Evolutionary conservation across 2,888 invertebrate genomes (phyloP), one percentile per base, ranked within the genome.

Genomic region (Drosophila lutescens): DNA sequence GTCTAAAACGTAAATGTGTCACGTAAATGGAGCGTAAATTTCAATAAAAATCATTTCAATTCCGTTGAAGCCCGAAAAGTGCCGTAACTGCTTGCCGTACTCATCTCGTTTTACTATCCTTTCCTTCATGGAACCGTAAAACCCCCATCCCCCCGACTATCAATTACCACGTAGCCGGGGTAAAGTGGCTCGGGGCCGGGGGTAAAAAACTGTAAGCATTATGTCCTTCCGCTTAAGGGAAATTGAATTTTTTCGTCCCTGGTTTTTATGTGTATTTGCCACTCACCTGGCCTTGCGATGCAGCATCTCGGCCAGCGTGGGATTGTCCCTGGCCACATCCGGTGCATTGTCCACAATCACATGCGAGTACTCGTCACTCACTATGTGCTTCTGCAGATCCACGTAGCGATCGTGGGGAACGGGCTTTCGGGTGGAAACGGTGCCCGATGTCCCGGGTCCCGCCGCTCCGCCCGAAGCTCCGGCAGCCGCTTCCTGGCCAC

Each of bases 271-370:
- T 30, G 30, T 30, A 30, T 30, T 30, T 30, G 30, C 8, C 7
- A 74, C 93, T 92, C 84, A 93, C 93, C 92, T 91, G 47, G 91
- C 80, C 76, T 90, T 88, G 40, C 93, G 89, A 62, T 92, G 94
- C 87, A 95, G 94, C 91, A 96, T 92, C 81, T 96, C 95, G 0
- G 94, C 95, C 66, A 97, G 93, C 4, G 95, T 95, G 0, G 96
- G 96, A 91, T 96, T 96, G 73, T 94, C 93, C 71, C 94, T 91
- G 12, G 78, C 70, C 68, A 94, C 94, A 47, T 94, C 93, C 77
- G 94, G 94, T 50, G 93, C 92, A 67, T 91, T 92, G 69, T 92
- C 92, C 65, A 92, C 88, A 43, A 93, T 88, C 13, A 93, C 93
- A 70, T 91, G 91, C 7, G 84, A 71, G 56, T 90, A 90, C 53